Evolutionary conservation across 2,113 vertebrate genomes (phyloP), one percentile per base, ranked within the genome.

Genomic region (Paratilapia polleni): DNA sequence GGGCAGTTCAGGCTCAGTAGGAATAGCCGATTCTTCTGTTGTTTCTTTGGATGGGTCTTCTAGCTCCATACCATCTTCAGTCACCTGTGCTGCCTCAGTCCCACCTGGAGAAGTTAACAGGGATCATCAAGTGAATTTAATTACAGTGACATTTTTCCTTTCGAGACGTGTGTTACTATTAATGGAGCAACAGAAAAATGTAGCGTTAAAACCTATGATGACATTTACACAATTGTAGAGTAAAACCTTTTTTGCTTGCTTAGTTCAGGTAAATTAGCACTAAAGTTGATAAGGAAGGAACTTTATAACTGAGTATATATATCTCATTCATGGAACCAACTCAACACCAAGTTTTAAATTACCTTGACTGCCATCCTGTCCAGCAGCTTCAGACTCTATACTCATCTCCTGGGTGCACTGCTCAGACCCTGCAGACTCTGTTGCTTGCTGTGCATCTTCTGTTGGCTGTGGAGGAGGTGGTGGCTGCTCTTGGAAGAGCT

Each of bases 11-110:
- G 96, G 88, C 78, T 98, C 97, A 1, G 81, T 0, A 1, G 81
- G 78, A 61, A 88, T 34, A 66, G 26, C 5, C 0, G 24, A 1
- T 68, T 91, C 88, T 31, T 96, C 91, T 56, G 93, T 88, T n/a
- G 82, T 89, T 77, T 98, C 98, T 91, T 97, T 97, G 1, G 94
- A 73, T 54, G 86, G 91, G 43, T 97, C 96, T 70, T 97, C 97
- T 5, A 96, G 90, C 24, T 97, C 95, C 93, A 97, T 93, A 76
- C 95, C 97, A 1, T 98, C 96, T 22, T 94, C 94, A 0, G 87
- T 24, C 11, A 15, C 15, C 57, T 88, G 86, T 10, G 75, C 5
- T 2, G 41, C 58, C 28, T 84, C 89, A 0, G 80, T 47, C 6
- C 9, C 89, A 81, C 64, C 89, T 92, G 54, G n/a, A 74, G 24